These are phyloP conservation scores for Synanthedon vespiformis DNA, from an alignment of 2,888 invertebrate species.

Conservation along the genomic window DNA sequence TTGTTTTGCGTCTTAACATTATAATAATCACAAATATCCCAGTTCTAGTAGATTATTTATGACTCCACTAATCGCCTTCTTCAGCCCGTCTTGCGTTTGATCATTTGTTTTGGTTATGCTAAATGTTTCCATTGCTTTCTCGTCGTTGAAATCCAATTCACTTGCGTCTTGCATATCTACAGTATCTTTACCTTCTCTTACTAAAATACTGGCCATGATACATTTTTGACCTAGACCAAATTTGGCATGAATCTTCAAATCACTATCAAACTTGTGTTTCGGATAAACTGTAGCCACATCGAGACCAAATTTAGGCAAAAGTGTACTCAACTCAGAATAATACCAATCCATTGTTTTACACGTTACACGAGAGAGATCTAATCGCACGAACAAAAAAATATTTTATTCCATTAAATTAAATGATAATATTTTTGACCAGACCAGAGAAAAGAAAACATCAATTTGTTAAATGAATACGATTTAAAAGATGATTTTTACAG, in stretches of 20 bases:
- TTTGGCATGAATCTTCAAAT: constrained; percentile 19
- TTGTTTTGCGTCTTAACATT: too few relatives aligned
- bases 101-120: constrained; percentile 1
- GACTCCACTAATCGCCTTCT: constrained; percentile 14
- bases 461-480: too few relatives aligned
- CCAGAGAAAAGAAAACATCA: too few relatives aligned
- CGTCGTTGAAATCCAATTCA: background rate
- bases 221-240: constrained; percentile 11
- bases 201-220: constrained; percentile 10
- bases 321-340: constrained; percentile 15
- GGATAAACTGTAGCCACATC: constrained; percentile 17
- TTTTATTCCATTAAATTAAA: too few relatives aligned
- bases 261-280: constrained; percentile 17
- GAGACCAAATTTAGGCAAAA: constrained; percentile 14
- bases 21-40: constrained; percentile 11
- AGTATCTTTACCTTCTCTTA: constrained; percentile 15
- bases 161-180: constrained; percentile 3
- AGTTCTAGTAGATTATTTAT: constrained; percentile 17
- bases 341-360: constrained; percentile 24
- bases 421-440: too few relatives aligned
- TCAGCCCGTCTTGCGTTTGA: constrained; percentile 9
- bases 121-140: constrained; percentile 1
- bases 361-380: too few relatives aligned
- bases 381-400: too few relatives aligned
- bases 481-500: too few relatives aligned